Percentiles rank a stretch among this genome's conserved stretches.
phyloP scores from a whole-genome alignment of 2,888 invertebrate species.

The Cheilosia scutellata region DNA sequence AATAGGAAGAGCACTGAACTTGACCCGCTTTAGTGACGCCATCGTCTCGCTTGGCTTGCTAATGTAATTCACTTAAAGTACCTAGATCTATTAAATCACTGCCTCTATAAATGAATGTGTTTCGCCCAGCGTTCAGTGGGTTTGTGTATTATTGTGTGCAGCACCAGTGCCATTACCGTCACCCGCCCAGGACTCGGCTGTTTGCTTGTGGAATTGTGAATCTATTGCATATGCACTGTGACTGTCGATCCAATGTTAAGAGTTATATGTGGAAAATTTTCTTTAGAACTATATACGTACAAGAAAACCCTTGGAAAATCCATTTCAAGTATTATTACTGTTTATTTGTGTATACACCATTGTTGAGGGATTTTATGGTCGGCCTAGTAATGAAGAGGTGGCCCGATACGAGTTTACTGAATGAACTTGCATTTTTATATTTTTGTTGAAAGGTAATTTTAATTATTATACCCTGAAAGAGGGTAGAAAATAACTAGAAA shows the following conservation, averaged over 20 bases:
- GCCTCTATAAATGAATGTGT: neutral
- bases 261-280: conserved; percentile 18
- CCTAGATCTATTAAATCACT: conserved; percentile 47
- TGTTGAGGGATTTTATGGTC: conserved; percentile 46
- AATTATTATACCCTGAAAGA: too few relatives aligned
- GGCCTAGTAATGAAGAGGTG: conserved; percentile 45
- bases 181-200: too few relatives aligned
- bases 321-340: conserved; percentile 54
- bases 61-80: conserved; percentile 71
- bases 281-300: conserved; percentile 5
- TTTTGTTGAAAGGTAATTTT: neutral
- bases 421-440: conserved; percentile 10
- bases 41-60: conserved; percentile 40
- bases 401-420: conserved; percentile 2
- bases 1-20: conserved; percentile 46
- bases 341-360: conserved; percentile 46
- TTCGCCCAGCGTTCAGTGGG: neutral
- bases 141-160: conserved; percentile 36
- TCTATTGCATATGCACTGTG: conserved; percentile 32
- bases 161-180: neutral
- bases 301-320: conserved; percentile 38
- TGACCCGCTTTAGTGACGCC: conserved; percentile 61
- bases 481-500: too few relatives aligned
- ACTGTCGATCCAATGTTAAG: neutral
- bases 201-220: conserved; percentile 2